Conservation (phyloP, 2,888 invertebrate genomes). For the Sericinus montela region DNA sequence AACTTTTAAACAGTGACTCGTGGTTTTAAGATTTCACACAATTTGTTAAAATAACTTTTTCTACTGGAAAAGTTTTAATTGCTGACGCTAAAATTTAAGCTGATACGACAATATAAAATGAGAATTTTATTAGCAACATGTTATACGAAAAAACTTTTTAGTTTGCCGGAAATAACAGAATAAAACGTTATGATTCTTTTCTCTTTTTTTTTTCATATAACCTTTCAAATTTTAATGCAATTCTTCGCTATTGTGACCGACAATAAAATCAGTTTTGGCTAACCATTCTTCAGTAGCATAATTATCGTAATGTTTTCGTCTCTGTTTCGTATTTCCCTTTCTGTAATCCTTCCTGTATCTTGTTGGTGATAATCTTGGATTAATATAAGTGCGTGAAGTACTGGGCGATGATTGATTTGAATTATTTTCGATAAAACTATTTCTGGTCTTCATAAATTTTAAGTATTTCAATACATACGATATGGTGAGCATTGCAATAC, state of each 20-base stretch:
- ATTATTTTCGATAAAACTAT: neutral
- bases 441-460: constrained; percentile 4
- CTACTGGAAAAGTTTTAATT: constrained; percentile 37
- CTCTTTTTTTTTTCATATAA: too few species aligned
- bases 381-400: neutral
- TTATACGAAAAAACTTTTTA: too few species aligned
- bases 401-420: neutral
- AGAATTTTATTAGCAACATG: too few species aligned
- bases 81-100: constrained; percentile 30
- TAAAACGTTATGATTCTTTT: too few species aligned
- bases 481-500: constrained; percentile 5
- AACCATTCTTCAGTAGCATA: neutral
- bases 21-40: constrained; percentile 24
- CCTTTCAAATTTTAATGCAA: neutral
- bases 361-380: neutral
- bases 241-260: neutral
- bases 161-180: too few species aligned
- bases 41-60: constrained; percentile 29
- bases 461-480: constrained; percentile 14
- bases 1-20: constrained; percentile 23
- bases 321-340: constrained; percentile 2
- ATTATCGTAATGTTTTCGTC: neutral
- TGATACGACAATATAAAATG: constrained; percentile 6
- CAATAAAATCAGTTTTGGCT: neutral
- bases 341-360: constrained; percentile 1